These are phyloP conservation scores for Macrophya annulata DNA, from an alignment of 2,888 invertebrate species.

Conservation along the genomic window DNA sequence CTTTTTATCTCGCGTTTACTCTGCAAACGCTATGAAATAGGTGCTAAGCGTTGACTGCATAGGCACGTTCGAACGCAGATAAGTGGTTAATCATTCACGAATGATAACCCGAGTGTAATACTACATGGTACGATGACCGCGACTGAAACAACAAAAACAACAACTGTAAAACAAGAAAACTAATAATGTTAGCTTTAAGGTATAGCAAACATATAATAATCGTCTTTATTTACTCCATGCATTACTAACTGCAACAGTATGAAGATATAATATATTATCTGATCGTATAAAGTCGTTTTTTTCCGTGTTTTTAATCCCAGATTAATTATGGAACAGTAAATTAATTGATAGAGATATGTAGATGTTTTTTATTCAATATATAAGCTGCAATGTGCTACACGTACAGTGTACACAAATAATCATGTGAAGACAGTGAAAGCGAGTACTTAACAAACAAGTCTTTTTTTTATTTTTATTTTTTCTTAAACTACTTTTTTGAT, in stretches of 20 bases:
- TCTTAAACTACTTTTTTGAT: conserved; percentile 15
- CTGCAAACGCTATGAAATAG: background rate
- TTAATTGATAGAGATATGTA: background rate
- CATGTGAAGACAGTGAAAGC: background rate
- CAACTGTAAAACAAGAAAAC: background rate
- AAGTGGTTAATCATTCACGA: conserved; percentile 7
- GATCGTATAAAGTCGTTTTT: background rate
- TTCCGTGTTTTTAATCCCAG: background rate
- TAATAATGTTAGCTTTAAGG: background rate
- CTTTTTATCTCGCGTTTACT: background rate
- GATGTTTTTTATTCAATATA: background rate
- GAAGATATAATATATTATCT: background rate
- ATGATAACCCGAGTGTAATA: conserved; percentile 27
- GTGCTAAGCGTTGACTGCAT: conserved; percentile 1
- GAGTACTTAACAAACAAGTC: background rate
- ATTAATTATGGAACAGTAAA: background rate
- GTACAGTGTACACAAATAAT: background rate
- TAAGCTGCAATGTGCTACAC: background rate
- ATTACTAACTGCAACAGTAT: background rate
- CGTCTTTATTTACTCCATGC: background rate
- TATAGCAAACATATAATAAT: background rate
- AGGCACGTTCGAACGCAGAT: conserved; percentile 4
- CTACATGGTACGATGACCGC: conserved; percentile 17
- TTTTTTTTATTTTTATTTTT: background rate
- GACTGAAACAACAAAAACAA: background rate